Evolutionary conservation across 2,113 vertebrate genomes (phyloP).

Genomic region (Myrmophylax atrothorax): DNA sequence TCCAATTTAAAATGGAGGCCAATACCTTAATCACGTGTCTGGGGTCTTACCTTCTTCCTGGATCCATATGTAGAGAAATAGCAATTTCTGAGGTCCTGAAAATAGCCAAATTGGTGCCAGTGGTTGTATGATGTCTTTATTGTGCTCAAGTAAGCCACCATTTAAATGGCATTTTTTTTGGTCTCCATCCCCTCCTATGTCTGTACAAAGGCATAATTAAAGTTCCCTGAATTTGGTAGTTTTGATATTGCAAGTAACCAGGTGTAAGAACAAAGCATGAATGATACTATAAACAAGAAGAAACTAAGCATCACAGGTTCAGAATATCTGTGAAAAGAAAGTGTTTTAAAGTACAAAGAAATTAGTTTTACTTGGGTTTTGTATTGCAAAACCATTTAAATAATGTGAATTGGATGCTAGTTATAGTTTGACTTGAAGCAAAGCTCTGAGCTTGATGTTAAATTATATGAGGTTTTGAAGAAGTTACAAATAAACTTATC

Average conservation of each 20-base stretch:
- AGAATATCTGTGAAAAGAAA: not conserved
- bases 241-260: not conserved
- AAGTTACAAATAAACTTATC: not conserved
- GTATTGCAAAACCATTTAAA: not conserved
- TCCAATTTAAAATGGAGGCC: not conserved
- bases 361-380: not conserved
- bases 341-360: fast-evolving
- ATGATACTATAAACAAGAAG: not conserved
- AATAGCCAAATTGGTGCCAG: not conserved
- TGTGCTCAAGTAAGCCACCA: not conserved
- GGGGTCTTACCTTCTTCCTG: not conserved
- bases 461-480: not conserved
- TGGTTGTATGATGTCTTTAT: not conserved
- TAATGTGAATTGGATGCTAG: not conserved
- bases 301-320: not conserved
- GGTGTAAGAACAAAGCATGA: not conserved
- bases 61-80: not conserved
- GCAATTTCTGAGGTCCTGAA: not conserved
- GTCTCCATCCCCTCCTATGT: not conserved
- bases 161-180: not conserved
- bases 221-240: not conserved
- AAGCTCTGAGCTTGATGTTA: not conserved
- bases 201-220: not conserved
- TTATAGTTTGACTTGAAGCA: not conserved
- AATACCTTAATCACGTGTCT: not conserved